phyloP scores from a whole-genome alignment of 2,113 vertebrate genomes.

The Erythrocercus mccallii region DNA sequence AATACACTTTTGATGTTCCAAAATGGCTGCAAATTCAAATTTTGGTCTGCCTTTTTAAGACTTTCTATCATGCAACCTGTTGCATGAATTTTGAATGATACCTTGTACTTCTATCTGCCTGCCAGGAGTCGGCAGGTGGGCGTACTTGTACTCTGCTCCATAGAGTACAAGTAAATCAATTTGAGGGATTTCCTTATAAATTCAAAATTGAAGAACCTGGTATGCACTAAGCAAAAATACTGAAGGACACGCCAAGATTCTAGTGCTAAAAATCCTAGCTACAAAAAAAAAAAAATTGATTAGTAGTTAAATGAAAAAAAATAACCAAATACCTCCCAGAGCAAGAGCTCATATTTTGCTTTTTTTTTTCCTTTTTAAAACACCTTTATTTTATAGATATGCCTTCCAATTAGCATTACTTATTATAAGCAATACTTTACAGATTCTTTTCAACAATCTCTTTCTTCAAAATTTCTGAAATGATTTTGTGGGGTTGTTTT shows the following conservation, averaged over 20 bases:
- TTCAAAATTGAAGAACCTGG: background rate
- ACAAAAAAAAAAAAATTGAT: background rate
- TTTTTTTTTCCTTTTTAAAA: background rate
- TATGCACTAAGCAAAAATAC: background rate
- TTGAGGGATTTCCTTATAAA: background rate
- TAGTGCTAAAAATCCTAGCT: background rate
- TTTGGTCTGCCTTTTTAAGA: background rate
- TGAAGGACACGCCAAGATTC: background rate
- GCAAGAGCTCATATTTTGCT: background rate
- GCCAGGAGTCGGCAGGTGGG: background rate
- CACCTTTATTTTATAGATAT: background rate
- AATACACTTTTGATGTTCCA: background rate
- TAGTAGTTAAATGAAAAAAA: too few species aligned
- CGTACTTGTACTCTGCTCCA: background rate
- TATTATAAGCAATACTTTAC: background rate
- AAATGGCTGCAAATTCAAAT: background rate
- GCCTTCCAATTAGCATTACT: background rate
- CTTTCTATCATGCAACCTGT: background rate
- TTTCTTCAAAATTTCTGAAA: background rate
- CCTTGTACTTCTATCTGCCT: background rate
- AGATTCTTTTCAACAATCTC: background rate
- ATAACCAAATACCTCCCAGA: background rate
- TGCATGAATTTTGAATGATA: background rate
- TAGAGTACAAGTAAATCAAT: background rate
- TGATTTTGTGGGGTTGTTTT: background rate